A percentile compares a stretch with the other conserved stretches of the same genome.
Conservation (phyloP, 2,888 invertebrate genomes). For the Neoascia interrupta region DNA sequence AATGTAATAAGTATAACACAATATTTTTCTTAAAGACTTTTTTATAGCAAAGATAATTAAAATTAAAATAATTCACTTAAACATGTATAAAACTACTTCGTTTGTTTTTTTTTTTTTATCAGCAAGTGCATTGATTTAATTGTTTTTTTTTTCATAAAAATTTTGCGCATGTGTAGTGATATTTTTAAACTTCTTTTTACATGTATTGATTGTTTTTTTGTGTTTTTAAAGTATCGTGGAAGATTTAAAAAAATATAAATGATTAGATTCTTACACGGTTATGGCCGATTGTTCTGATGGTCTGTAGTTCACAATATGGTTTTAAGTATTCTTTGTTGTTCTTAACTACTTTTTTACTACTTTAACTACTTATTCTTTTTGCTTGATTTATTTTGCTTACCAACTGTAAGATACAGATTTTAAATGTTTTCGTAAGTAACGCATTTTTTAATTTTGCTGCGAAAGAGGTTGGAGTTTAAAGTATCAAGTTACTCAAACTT, state of each 20-base stretch:
- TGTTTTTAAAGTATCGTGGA: neutral
- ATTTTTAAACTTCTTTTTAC: slow-evolving; percentile 4
- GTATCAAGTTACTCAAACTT: too few species aligned
- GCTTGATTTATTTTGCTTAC: neutral
- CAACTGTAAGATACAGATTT: too few species aligned
- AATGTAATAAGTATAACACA: too few species aligned
- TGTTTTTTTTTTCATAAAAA: too few species aligned
- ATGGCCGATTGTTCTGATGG: slow-evolving; percentile 57
- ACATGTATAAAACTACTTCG: too few species aligned
- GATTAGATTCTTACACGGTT: slow-evolving; percentile 21
- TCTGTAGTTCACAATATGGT: slow-evolving; percentile 13
- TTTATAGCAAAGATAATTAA: too few species aligned
- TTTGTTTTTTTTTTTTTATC: too few species aligned
- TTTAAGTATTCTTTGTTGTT: neutral
- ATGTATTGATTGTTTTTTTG: slow-evolving; percentile 10
- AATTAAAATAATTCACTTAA: too few species aligned
- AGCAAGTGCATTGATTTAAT: too few species aligned
- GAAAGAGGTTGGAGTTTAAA: neutral
- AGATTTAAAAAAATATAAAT: neutral
- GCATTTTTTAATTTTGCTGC: neutral
- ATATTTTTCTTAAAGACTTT: too few species aligned
- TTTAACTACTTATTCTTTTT: slow-evolving; percentile 43
- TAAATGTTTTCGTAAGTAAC: too few species aligned
- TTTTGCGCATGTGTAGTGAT: slow-evolving; percentile 36
- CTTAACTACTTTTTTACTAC: neutral